Conservation (phyloP, 2,888 invertebrate species). For the Agrochola macilenta region DNA sequence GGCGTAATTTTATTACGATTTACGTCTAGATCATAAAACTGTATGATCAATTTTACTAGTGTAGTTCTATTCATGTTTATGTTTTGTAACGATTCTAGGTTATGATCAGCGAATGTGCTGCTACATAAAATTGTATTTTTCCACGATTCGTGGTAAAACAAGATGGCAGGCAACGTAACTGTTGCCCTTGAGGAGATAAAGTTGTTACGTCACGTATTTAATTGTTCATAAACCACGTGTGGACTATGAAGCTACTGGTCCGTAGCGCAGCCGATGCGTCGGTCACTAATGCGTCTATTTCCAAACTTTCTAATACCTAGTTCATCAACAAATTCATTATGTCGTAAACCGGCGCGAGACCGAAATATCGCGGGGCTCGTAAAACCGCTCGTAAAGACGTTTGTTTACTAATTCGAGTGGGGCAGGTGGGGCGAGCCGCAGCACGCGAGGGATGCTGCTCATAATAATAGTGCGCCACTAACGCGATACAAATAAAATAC, state of each 20-base stretch:
- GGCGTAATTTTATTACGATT: conserved; percentile 51
- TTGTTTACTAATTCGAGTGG: conserved; percentile 90
- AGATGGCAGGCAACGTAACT: conserved; percentile 7
- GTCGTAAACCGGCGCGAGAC: conserved; percentile 90
- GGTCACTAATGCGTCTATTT: conserved; percentile 89
- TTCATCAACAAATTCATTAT: conserved; percentile 91
- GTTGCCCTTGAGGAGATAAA: conserved; percentile 34
- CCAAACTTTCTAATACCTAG: conserved; percentile 90
- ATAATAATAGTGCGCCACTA: conserved; percentile 80
- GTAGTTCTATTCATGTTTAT: conserved; percentile 36
- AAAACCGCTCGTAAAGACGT: conserved; percentile 90
- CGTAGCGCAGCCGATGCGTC: conserved; percentile 70
- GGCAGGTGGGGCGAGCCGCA: conserved; percentile 86
- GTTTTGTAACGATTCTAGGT: conserved; percentile 44
- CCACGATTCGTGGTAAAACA: conserved; percentile 13
- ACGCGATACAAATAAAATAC: conserved; percentile 67
- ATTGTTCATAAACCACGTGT: conserved; percentile 69
- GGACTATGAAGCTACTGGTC: conserved; percentile 37
- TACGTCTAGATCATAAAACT: conserved; percentile 45
- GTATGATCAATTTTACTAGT: conserved; percentile 51
- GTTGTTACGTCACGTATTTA: conserved; percentile 60
- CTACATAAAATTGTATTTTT: conserved; percentile 36
- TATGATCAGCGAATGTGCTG: conserved; percentile 40
- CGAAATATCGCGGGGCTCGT: conserved; percentile 90
- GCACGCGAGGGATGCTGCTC: conserved; percentile 85